Evolutionary conservation across 1,140 invertebrate species (phyloP), one percentile per base, ranked within the genome.

Genomic region (Orius insidiosus): DNA sequence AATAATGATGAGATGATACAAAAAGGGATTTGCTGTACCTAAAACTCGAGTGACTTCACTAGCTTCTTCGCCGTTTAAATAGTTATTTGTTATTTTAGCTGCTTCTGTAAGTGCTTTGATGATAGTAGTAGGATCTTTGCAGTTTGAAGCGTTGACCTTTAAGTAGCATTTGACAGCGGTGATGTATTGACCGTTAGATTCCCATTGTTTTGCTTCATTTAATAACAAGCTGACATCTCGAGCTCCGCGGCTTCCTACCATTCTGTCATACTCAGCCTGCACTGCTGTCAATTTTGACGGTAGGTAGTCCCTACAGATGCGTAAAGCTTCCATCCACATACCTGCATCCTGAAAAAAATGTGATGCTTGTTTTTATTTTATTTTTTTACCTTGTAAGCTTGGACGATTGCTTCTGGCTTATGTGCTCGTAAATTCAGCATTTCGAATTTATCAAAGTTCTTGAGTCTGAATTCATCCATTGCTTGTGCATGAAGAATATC

Each of bases 271-370:
- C 63, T 70, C 60, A 32, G 60, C 63, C 59, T 80, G 74, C 2
- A 94, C 56, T 16, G 77, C 69, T 10, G 75, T 70, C 39, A 93
- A 64, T 45, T 82, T 76, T 50, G 80, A 74, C 0, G 95, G 94
- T n/a, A 92, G 61, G 58, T 97, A 96, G 59, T 98, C 90, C 53
- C 88, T 81, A 53, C 92, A 93, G 1, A 98, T 83, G 47, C 90
- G 71, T 30, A 96, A 67, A 0, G 94, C 95, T 59, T 99, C 95
- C 9, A 86, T 78, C 85, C 87, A 97, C 75, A 96, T 79, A 15
- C 80, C 81, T 59, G 68, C 69, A 52, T 80, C 76, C 71, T 79
- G 52, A 14, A 57, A n/a, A n/a, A n/a, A n/a, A n/a, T n/a, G n/a
- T 49, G 31, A 37, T n/a, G n/a, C n/a, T n/a, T n/a, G n/a, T n/a